Evolutionary conservation across 2,888 invertebrate genomes (phyloP).

Genomic region (Chaetoderma sp.): DNA sequence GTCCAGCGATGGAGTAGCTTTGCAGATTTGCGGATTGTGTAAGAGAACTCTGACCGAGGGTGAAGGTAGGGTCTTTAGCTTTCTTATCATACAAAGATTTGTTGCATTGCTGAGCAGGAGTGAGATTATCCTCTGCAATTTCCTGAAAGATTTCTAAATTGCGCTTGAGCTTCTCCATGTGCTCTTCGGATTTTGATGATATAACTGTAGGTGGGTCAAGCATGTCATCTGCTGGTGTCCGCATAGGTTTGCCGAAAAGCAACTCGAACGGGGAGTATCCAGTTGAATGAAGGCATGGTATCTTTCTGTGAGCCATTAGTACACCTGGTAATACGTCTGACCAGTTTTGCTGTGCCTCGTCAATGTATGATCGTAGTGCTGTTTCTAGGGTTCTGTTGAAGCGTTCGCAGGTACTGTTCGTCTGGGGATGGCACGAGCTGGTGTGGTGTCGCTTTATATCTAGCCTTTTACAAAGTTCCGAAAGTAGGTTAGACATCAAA

Average conservation of each 20-base stretch:
- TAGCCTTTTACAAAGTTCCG: background rate
- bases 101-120: background rate
- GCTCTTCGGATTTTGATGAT: background rate
- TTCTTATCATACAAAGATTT: background rate
- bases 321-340: background rate
- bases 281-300: slow-evolving; percentile 1
- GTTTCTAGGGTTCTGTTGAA: background rate
- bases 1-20: background rate
- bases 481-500: slow-evolving; percentile 1
- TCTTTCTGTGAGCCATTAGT: background rate
- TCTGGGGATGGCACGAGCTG: slow-evolving; percentile 7
- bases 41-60: no score
- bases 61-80: no score
- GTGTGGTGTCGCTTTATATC: background rate
- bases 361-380: background rate
- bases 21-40: no score
- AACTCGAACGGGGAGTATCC: slow-evolving; percentile 1
- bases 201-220: background rate
- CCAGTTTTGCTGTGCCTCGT: slow-evolving; percentile 3
- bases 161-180: background rate
- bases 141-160: background rate
- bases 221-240: slow-evolving; percentile 1
- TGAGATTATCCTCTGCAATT: background rate
- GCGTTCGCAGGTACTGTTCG: slow-evolving; percentile 8
- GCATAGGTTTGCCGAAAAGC: background rate